Percentiles rank a stretch among this genome's conserved stretches.
These are phyloP conservation scores for Montipora sp. DNA, from an alignment of 64 coral and sea anemone species.

Conservation along the genomic window DNA sequence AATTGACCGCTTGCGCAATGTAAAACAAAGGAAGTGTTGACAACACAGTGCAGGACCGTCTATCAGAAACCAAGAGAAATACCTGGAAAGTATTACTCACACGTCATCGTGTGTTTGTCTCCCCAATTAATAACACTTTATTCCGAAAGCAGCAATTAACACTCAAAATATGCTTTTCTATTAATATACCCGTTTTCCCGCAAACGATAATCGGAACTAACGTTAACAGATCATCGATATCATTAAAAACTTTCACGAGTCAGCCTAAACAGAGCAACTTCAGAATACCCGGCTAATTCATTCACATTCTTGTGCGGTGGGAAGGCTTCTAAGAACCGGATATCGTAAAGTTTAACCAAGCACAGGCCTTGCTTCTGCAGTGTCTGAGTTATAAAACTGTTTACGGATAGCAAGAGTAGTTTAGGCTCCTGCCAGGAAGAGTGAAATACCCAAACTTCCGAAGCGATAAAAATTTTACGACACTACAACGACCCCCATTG, in stretches of 20 bases:
- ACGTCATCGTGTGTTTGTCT: background rate
- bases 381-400: background rate
- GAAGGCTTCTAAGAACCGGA: conserved; percentile 7
- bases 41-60: background rate
- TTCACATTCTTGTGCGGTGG: no score
- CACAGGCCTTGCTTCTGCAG: background rate
- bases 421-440: background rate
- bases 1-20: background rate
- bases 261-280: background rate
- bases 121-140: background rate
- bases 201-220: background rate
- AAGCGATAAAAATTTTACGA: background rate
- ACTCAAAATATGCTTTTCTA: no score
- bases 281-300: background rate
- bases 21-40: background rate
- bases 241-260: background rate
- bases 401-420: background rate
- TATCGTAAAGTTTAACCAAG: background rate
- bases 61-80: background rate
- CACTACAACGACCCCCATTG: background rate
- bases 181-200: background rate
- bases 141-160: background rate
- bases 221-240: background rate
- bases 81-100: background rate
- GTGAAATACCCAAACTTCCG: background rate